A percentile compares a stretch with the other conserved stretches of the same genome.
These are phyloP conservation scores for Candidula unifasciata DNA, from an alignment of 2,888 invertebrate genomes.

Conservation along the genomic window DNA sequence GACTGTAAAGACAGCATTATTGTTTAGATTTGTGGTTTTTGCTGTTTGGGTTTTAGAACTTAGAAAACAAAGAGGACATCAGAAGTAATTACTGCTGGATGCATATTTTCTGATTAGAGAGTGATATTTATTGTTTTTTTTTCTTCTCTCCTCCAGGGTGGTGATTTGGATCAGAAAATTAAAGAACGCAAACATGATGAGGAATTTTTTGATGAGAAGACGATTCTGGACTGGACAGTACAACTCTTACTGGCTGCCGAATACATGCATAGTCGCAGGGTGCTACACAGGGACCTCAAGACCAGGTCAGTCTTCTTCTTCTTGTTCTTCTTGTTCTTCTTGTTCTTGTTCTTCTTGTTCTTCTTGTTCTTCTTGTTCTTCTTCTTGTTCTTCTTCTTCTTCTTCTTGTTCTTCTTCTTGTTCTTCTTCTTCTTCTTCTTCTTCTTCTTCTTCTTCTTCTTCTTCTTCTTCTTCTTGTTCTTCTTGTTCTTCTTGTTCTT, in stretches of 20 bases:
- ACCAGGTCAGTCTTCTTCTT: conserved; percentile 76
- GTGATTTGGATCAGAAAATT: conserved; percentile 76
- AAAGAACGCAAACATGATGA: conserved; percentile 71
- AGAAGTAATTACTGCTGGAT: too few species aligned
- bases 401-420: background rate
- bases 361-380: too few species aligned
- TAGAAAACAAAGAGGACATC: too few species aligned
- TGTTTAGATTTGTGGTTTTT: too few species aligned
- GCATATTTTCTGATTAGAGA: background rate
- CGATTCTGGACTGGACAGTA: conserved; percentile 76
- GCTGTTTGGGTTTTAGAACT: too few species aligned
- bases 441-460: background rate
- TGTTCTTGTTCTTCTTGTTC: background rate
- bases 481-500: background rate
- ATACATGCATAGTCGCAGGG: conserved; percentile 76
- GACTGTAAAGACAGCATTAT: too few species aligned
- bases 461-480: background rate
- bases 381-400: background rate
- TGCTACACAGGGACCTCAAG: conserved; percentile 78
- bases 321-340: too few species aligned
- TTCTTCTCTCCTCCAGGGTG: conserved; percentile 68
- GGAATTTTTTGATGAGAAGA: conserved; percentile 70
- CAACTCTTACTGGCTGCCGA: conserved; percentile 77
- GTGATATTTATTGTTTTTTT: background rate
- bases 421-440: background rate